Conservation (phyloP, 2,113 vertebrate species). For the Tretioscincus oriximinensis region DNA sequence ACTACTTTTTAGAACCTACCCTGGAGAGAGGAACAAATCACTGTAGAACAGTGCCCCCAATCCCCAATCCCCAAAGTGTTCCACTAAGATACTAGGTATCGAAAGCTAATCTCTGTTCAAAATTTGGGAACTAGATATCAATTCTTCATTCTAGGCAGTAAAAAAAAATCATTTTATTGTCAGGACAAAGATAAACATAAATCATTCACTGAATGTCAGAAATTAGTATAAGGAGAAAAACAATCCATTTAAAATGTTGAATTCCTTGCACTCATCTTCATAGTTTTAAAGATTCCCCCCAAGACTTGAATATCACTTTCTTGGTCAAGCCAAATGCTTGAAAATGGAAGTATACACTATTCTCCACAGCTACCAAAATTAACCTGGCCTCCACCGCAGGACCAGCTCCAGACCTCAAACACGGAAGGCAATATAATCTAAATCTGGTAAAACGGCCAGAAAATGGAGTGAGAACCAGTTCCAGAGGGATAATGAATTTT, state of each 20-base stretch:
- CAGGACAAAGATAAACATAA: not conserved
- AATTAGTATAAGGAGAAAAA: not conserved
- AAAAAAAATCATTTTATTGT: too few species aligned
- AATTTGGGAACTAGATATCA: too few species aligned
- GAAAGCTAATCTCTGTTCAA: too few species aligned
- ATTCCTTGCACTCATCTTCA: not conserved
- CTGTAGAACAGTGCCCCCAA: too few species aligned
- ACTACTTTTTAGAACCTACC: too few species aligned
- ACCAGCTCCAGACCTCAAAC: slow-evolving; percentile 16
- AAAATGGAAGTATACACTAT: not conserved
- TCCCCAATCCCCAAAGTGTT: too few species aligned
- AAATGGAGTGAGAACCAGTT: slow-evolving; percentile 20
- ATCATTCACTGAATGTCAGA: not conserved
- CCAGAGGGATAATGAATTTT: slow-evolving; percentile 27
- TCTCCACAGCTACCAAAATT: not conserved
- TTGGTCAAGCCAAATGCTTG: not conserved
- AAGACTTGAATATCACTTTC: not conserved
- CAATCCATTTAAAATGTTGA: not conserved
- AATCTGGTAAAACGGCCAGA: slow-evolving; percentile 11
- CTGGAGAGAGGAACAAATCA: too few species aligned
- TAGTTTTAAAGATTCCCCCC: not conserved
- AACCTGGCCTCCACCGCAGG: not conserved
- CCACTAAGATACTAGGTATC: too few species aligned
- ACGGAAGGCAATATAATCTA: not conserved
- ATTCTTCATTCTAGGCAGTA: too few species aligned